Evolutionary conservation across 2,113 vertebrate genomes (phyloP), one percentile per base, ranked within the genome.

Genomic region (Aspiorhynchus laticeps): DNA sequence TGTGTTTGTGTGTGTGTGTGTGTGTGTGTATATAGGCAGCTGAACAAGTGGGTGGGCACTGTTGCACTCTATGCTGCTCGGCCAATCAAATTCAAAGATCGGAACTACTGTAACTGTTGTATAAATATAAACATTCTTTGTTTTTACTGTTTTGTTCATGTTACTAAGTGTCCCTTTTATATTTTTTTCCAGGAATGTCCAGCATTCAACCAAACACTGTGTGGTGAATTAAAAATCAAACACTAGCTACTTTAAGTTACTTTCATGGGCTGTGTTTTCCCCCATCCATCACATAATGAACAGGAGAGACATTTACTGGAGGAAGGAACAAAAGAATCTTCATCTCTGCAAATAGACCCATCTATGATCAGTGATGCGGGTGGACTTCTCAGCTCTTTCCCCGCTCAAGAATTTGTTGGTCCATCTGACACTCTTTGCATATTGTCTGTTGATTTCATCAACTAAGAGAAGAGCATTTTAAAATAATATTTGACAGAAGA

Each of bases 101-200:
- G 2, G 51, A 53, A 53, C 14, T 17, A 51, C 48, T 51, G 14
- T 17, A 69, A 33, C 31, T 69, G 65, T 69, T 69, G 15, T 1
- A 19, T 69, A 15, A 69, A 14, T 33, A n/a, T 41, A 24, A 41
- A 51, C 1, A 51, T 17, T 51, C 14, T 51, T 51, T 1, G 15
- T 53, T 46, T 46, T 75, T 43, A 46, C 41, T 15, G 12, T 75
- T 75, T 28, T 48, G 26, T 48, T 77, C 8, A 87, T 85, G 6
- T 76, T 15, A 63, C 87, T 75, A 74, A 84, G 19, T 88, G 79
- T 91, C 90, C 89, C 91, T 91, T 85, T 87, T 91, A 80, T 86
- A n/a, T 28, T 46, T 73, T 17, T 82, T 85, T 61, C 2, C 31
- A 84, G 83, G 67, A 59, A 41, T 53, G 24, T n/a, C 69, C 19